These are phyloP conservation scores for Sphaerophoria rueppellii DNA, from an alignment of 2,888 invertebrate species.

Conservation along the genomic window DNA sequence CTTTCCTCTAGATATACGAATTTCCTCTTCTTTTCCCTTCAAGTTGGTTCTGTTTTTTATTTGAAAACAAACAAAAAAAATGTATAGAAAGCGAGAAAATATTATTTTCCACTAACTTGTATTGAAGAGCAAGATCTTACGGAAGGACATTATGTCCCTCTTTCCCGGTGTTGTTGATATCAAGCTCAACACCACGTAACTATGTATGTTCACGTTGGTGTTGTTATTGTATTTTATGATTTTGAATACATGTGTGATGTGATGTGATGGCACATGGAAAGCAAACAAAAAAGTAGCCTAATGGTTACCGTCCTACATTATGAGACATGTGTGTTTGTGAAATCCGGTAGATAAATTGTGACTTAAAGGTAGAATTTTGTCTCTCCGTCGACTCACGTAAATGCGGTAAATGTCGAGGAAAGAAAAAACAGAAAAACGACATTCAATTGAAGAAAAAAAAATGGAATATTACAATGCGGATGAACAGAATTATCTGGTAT, in stretches of 20 bases:
- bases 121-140: conserved; percentile 60
- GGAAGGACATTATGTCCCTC: conserved; percentile 65
- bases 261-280: conserved; percentile 1
- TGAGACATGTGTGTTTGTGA: conserved; percentile 36
- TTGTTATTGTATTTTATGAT: not conserved
- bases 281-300: not conserved
- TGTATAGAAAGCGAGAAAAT: conserved; percentile 1
- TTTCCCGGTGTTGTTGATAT: conserved; percentile 35
- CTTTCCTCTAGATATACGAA: conserved; percentile 44
- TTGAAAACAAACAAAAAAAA: not conserved
- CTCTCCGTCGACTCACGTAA: conserved; percentile 29
- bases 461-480: conserved; percentile 58
- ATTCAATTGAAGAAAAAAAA: conserved; percentile 1
- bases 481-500: conserved; percentile 60
- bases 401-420: conserved; percentile 21
- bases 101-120: conserved; percentile 61
- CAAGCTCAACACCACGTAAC: conserved; percentile 20
- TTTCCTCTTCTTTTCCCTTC: conserved; percentile 28
- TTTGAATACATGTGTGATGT: conserved; percentile 8
- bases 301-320: not conserved
- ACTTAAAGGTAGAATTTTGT: conserved; percentile 50
- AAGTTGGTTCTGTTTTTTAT: not conserved
- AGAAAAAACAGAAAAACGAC: not conserved
- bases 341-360: conserved; percentile 49
- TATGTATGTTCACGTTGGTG: not conserved